Conservation (phyloP, 2,888 invertebrate genomes). For the Acrocyrtus sp. region DNA sequence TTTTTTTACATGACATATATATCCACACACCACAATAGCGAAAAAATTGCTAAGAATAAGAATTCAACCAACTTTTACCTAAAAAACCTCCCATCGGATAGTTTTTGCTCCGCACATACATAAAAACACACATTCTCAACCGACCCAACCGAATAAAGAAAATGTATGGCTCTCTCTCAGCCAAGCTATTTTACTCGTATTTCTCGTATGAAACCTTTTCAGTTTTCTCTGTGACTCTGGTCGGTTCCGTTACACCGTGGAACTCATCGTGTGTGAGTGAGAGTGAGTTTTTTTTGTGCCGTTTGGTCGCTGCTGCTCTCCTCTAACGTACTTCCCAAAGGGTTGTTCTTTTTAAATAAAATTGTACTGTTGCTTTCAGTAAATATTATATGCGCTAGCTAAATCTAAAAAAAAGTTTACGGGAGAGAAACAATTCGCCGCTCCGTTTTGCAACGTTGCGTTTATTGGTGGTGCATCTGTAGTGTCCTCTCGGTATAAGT, state of each 20-base stretch:
- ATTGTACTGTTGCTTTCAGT: too few species aligned
- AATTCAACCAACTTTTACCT: constrained; percentile 5
- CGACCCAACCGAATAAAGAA: too few species aligned
- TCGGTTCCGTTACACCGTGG: constrained; percentile 15
- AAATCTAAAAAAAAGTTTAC: too few species aligned
- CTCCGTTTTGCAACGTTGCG: too few species aligned
- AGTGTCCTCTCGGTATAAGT: too few species aligned
- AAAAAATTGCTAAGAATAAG: constrained; percentile 7
- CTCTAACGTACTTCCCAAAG: neutral
- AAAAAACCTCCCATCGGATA: constrained; percentile 1
- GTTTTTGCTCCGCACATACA: constrained; percentile 1
- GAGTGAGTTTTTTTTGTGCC: neutral
- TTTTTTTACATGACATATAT: neutral
- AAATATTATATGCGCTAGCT: too few species aligned
- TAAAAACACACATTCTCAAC: too few species aligned
- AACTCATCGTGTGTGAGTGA: neutral
- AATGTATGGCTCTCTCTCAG: too few species aligned
- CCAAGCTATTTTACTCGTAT: constrained; percentile 34
- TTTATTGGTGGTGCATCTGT: too few species aligned
- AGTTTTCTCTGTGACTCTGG: constrained; percentile 44
- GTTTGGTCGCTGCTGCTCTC: neutral
- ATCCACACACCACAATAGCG: neutral
- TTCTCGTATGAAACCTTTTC: constrained; percentile 34
- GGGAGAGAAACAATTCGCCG: too few species aligned
- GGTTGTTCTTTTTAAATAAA: too few species aligned